Base-by-base conservation (phyloP, 2,797 vertebrate genomes). In the Leptoclinus maculatus region DNA sequence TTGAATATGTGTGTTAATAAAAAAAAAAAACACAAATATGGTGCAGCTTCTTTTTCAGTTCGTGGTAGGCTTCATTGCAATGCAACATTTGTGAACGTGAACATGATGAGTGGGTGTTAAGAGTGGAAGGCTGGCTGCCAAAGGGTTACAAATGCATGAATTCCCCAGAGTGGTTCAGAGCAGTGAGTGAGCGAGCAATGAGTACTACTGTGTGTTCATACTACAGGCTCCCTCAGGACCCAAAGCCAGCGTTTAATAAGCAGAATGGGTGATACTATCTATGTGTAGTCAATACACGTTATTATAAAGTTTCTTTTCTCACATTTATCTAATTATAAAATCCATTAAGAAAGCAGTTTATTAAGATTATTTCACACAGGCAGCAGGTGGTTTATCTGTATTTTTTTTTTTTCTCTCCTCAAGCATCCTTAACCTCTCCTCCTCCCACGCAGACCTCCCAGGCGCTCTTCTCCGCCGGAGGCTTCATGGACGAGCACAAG, bases 381-480 rank as follows among this genome's bases (percentile, higher is more conserved):
- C 84, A 90, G 71, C 84, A 80, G 78, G 71, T 75, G 85, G 65
- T 77, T 84, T 39, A 34, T 82, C 60, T 73, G 47, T 38, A 29
- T 78, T 41, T 6, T 70, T 68, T 53, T 59, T 27, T 56, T 32
- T 17, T 66, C 70, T 67, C 69, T 76, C 83, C 79, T 80, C 71
- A 79, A 87, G 81, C 66, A 76, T 88, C 84, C 82, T 87, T 83
- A 66, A 89, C 89, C 87, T 91, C 82, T 84, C 71, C 82, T 89
- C 93, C 93, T 88, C 94, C 91, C 90, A 93, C 92, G 51, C 93
- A 90, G 64, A 90, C 74, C 78, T 87, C 79, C 78, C 63, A 74
- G 87, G 82, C 70, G 70, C 80, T 71, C 70, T 74, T 75, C 83
- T 74, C 71, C 27, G 67, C 88, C 60, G 7, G 82, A 88, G 85